Evolutionary conservation across 2,888 invertebrate species (phyloP).

Genomic region (Caenorhabditis wallacei): DNA sequence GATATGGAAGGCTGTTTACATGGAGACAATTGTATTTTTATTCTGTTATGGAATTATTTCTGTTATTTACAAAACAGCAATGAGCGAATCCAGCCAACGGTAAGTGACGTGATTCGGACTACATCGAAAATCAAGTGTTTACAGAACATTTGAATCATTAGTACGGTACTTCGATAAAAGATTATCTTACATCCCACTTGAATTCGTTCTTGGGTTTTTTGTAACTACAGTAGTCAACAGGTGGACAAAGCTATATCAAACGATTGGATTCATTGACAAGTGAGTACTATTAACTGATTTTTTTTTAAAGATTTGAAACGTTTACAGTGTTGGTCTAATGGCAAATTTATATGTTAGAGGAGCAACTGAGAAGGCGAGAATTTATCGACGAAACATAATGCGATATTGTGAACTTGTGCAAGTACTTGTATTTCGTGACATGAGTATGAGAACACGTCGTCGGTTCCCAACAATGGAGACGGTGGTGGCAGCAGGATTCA

Average conservation of each 20-base stretch:
- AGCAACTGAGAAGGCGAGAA: slow-evolving; percentile 66
- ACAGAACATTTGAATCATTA: slow-evolving; percentile 69
- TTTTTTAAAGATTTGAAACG: too few relatives aligned
- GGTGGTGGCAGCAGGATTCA: slow-evolving; percentile 73
- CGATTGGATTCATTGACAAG: slow-evolving; percentile 77
- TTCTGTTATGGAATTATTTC: slow-evolving; percentile 68
- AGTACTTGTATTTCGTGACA: slow-evolving; percentile 74
- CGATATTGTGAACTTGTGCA: slow-evolving; percentile 71
- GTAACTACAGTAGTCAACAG: slow-evolving; percentile 71
- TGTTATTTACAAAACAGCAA: slow-evolving; percentile 67
- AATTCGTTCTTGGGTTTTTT: slow-evolving; percentile 74
- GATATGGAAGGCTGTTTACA: slow-evolving; percentile 75
- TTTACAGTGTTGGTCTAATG: slow-evolving; percentile 74
- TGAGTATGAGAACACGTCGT: slow-evolving; percentile 69
- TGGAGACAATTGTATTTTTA: slow-evolving; percentile 69
- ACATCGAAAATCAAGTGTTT: slow-evolving; percentile 8
- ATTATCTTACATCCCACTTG: slow-evolving; percentile 71
- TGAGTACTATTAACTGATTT: slow-evolving; percentile 24
- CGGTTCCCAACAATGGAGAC: slow-evolving; percentile 74
- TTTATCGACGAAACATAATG: slow-evolving; percentile 71
- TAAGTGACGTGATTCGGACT: slow-evolving; percentile 29
- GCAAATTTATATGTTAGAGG: slow-evolving; percentile 72
- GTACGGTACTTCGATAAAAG: slow-evolving; percentile 69
- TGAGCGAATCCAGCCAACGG: slow-evolving; percentile 65
- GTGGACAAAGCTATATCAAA: slow-evolving; percentile 74